Evolutionary conservation across 2,888 invertebrate genomes (phyloP), one percentile per base, ranked within the genome.

Genomic region (Drosophila phalerata): DNA sequence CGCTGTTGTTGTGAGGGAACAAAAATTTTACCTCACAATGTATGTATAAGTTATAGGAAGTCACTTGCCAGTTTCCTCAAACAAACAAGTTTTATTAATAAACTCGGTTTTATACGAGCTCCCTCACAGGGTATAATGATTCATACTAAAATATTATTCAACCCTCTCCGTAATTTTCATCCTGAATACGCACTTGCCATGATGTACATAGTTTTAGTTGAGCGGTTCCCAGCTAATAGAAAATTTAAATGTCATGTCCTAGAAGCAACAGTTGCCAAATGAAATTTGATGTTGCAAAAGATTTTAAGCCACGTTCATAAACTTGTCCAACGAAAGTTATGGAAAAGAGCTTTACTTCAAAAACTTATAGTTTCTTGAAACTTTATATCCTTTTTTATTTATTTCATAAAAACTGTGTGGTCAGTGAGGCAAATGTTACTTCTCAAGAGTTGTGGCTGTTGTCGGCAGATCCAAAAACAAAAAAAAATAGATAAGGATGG

Each of bases 401-500:
- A 69, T 1, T 34, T 58, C 57, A 45, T 55, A 69, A 69, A 67
- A 76, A 72, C 88, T 76, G 66, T 79, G 85, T 76, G 84, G 88
- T 89, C 89, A 89, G 75, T 66, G 70, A 81, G 85, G 89, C 88
- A 78, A 81, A 75, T 66, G 79, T 73, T 81, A 66, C 70, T 81
- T 65, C 53, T 42, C 28, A 69, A 69, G 65, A 89, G 79, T 87
- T 84, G 75, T 73, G 67, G 66, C 60, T 65, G 65, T 40, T 73
- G 47, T 53, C 60, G 57, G 13, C 79, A 65, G 61, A 22, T 37
- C 17, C 17, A 37, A 32, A 25, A 15, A 37, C 25, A 25, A 15
- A 15, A n/a, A 10, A 34, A 11, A 6, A 11, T 2, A 10, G 30
- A 8, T 28, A 28, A 1, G 5, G 6, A 28, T 1, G 28, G 28